Percentiles rank a stretch among this genome's conserved stretches.
phyloP scores from a whole-genome alignment of 2,797 vertebrate species.

The Ptychadena robeensis region DNA sequence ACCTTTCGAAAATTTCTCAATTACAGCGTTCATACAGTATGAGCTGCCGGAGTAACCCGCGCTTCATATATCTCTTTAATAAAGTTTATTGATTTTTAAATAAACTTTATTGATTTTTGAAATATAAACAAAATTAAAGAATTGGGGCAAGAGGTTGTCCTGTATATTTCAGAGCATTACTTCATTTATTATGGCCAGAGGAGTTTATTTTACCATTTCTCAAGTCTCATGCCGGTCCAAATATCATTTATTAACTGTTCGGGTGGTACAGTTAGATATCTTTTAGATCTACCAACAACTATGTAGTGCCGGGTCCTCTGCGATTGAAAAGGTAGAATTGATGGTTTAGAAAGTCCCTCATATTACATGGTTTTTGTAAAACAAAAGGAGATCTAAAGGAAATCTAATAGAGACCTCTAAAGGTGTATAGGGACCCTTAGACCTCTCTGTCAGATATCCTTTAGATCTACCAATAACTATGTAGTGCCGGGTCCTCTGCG shows the following conservation, averaged over 20 bases:
- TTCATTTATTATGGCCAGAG: neutral
- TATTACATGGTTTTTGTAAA: no score
- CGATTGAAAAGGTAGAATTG: no score
- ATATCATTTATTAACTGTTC: neutral
- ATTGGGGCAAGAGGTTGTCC: neutral
- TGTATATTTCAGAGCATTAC: neutral
- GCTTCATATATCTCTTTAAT: neutral
- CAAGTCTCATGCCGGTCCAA: neutral
- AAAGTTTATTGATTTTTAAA: constrained; percentile 3
- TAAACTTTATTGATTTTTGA: neutral
- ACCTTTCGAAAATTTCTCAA: neutral
- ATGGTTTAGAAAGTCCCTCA: no score
- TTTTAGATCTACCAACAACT: no score
- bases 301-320: no score
- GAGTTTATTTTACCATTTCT: neutral
- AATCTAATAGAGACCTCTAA: no score
- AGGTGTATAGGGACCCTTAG: no score
- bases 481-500: no score
- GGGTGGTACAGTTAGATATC: no score
- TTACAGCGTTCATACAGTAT: neutral
- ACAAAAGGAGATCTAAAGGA: no score
- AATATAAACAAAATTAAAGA: constrained; percentile 3
- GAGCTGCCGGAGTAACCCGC: neutral
- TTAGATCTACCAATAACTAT: no score
- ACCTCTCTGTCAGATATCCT: no score